These are phyloP conservation scores for Epirrita christyi DNA, from an alignment of 2,888 invertebrate genomes.

Conservation along the genomic window DNA sequence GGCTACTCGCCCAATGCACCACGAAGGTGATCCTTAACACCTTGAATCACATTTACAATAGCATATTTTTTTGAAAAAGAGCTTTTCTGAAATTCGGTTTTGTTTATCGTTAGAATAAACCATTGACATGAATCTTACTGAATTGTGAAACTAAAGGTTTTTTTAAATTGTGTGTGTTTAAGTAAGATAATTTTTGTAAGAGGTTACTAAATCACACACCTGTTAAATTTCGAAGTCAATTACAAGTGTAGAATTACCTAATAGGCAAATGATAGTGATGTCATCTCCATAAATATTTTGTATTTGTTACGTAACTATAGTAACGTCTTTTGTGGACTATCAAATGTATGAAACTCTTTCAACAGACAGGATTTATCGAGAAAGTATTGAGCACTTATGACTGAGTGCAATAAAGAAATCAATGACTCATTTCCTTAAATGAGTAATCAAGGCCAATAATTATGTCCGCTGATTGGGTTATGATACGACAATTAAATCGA, in stretches of 20 bases:
- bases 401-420: conserved; percentile 24
- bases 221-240: conserved; percentile 41
- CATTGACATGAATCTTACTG: background rate
- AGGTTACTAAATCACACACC: conserved; percentile 28
- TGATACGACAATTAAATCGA: conserved; percentile 49
- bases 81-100: background rate
- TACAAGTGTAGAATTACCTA: conserved; percentile 44
- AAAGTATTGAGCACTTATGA: conserved; percentile 31
- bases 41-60: conserved; percentile 31
- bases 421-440: conserved; percentile 56
- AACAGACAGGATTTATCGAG: conserved; percentile 24
- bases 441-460: conserved; percentile 49
- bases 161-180: background rate
- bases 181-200: conserved; percentile 24
- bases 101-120: background rate
- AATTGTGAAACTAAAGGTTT: background rate
- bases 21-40: no score
- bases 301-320: conserved; percentile 47
- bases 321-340: conserved; percentile 28
- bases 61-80: conserved; percentile 1
- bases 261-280: conserved; percentile 47
- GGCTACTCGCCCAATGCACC: no score
- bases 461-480: conserved; percentile 44
- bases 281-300: conserved; percentile 51
- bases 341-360: conserved; percentile 18